Base-by-base conservation (phyloP, 1,140 invertebrate genomes). In the Euschistus heros region DNA sequence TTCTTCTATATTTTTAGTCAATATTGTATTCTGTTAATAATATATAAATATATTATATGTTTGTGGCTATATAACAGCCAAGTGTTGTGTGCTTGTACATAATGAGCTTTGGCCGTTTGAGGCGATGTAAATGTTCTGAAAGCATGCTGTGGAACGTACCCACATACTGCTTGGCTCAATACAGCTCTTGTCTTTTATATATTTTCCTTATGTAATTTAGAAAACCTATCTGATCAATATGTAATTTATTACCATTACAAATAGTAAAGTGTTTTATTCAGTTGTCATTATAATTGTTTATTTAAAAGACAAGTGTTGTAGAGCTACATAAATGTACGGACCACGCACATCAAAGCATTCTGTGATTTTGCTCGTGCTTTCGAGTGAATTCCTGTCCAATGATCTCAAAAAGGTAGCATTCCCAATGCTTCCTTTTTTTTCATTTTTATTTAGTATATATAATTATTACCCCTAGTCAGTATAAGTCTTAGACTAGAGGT, bases 271-370 rank as follows among this genome's bases (percentile, higher is more conserved):
- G 10, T 18, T 20, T 1, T 18, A 50, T 22, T 20, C 22, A 50
- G 22, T 50, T 50, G 5, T 50, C 5, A 20, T 18, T 47, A 47
- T 50, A 50, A 50, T 37, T 30, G 27, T 10, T 37, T 10, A 37
- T 37, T 57, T 57, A 57, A 57, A 57, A 57, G 54, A 57, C 54
- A 24, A 17, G 24, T 20, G 54, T 57, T 57, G 54, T 24, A 24
- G 54, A 57, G 54, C 24, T 57, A 57, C 24, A 26, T 57, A 17
- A 24, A 57, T 50, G 54, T 42, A 64, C 61, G 66, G 62, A 67
- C 63, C 63, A 67, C 66, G 66, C 66, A 46, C 66, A 67, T 67
- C 66, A 67, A 67, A 67, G 66, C 66, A 65, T 64, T 65, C 66
- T 67, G 66, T 67, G 66, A 67, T 67, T 67, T 67, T 67, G 66